Conservation (phyloP, 2,113 vertebrate species). For the rabbit (Oryctolagus cuniculus) region DNA sequence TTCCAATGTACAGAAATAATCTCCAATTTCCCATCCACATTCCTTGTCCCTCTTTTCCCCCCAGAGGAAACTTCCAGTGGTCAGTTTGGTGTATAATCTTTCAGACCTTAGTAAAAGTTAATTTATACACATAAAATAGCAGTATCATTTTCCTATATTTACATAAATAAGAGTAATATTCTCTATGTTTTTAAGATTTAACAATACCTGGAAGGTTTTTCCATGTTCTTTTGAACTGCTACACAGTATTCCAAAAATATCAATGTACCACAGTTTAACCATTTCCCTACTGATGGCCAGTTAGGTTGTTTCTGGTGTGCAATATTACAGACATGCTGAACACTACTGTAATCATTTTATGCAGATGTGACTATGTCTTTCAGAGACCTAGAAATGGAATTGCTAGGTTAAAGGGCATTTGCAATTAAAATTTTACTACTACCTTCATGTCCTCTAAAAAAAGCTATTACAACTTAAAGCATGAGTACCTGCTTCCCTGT, state of each 20-base stretch:
- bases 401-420: conserved; percentile 40
- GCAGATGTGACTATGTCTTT: conserved; percentile 18
- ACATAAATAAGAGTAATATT: not conserved
- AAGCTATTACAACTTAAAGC: conserved; percentile 1
- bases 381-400: conserved; percentile 36
- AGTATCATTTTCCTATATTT: not conserved
- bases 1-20: not conserved
- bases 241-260: conserved; percentile 42
- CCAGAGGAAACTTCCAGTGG: not conserved
- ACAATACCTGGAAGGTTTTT: conserved; percentile 42
- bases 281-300: conserved; percentile 2
- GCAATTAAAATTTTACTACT: conserved; percentile 33
- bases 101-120: conserved; percentile 28
- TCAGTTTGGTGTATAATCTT: not conserved
- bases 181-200: not conserved
- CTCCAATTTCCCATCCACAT: not conserved
- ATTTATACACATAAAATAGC: not conserved
- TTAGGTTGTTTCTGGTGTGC: conserved; percentile 38
- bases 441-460: not conserved
- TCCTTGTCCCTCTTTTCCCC: not conserved
- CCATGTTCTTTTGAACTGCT: conserved; percentile 58
- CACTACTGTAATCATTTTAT: not conserved
- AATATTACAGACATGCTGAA: conserved; percentile 37
- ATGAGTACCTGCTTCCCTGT: not conserved
- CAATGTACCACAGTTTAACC: not conserved